phyloP scores from a whole-genome alignment of 2,797 vertebrate genomes.

The Lacerta agilis region DNA sequence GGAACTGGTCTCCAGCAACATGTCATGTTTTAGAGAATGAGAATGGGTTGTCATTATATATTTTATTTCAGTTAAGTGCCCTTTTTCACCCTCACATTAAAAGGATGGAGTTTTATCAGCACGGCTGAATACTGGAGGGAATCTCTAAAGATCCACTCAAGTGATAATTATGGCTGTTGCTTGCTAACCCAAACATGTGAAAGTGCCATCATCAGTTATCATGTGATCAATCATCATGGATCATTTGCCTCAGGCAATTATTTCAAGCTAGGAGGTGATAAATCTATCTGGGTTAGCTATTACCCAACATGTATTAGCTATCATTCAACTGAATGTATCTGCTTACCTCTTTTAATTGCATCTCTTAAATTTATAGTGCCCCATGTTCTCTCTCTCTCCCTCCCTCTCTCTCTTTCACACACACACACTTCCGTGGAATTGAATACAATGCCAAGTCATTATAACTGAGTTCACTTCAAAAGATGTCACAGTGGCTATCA shows the following conservation, averaged over 20 bases:
- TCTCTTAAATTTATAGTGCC: not conserved
- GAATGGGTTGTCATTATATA: not conserved
- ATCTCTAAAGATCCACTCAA: not conserved
- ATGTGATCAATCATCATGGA: constrained; percentile 33
- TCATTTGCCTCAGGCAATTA: constrained; percentile 28
- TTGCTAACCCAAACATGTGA: constrained; percentile 27
- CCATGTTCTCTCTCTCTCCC: not conserved
- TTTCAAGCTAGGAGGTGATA: not conserved
- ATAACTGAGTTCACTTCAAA: not conserved
- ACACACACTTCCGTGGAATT: not conserved
- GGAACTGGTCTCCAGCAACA: too few relatives aligned
- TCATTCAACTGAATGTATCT: constrained; percentile 16
- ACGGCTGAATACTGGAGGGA: not conserved
- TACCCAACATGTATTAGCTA: constrained; percentile 15
- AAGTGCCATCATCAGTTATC: constrained; percentile 22
- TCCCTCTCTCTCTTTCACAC: not conserved
- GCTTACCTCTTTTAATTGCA: constrained; percentile 4
- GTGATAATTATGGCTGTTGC: constrained; percentile 1
- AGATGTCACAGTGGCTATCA: not conserved
- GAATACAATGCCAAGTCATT: not conserved
- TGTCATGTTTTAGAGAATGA: not conserved
- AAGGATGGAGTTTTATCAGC: not conserved
- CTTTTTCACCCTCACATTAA: not conserved
- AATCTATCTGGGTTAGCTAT: constrained; percentile 1
- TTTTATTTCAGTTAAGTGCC: not conserved